These are phyloP conservation scores for Apodemus sylvaticus DNA, from an alignment of 2,113 vertebrate species.

Conservation along the genomic window DNA sequence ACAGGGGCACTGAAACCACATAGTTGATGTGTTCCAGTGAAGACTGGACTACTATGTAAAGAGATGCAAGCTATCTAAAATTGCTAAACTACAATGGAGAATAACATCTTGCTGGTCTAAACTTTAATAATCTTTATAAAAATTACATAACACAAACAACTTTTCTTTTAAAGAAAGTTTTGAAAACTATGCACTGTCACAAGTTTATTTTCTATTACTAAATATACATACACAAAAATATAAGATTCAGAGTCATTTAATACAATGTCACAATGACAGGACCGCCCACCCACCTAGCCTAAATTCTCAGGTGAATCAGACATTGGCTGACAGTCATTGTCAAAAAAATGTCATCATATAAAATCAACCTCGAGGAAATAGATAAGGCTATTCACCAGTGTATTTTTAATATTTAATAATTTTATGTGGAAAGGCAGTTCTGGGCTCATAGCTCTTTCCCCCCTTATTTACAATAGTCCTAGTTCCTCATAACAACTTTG, in stretches of 20 bases:
- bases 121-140: not conserved
- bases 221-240: not conserved
- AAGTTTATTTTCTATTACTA: conserved; percentile 4
- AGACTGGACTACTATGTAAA: not conserved
- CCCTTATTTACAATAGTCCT: not conserved
- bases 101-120: not conserved
- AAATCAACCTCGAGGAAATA: conserved; percentile 7
- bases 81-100: not conserved
- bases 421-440: not conserved
- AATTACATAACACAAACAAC: not conserved
- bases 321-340: conserved; percentile 15
- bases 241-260: not conserved
- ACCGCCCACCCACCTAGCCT: not conserved
- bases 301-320: not conserved
- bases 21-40: not conserved
- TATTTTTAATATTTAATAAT: not conserved
- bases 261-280: not conserved
- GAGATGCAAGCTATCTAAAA: not conserved
- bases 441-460: not conserved
- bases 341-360: conserved; percentile 10
- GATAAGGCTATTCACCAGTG: not conserved
- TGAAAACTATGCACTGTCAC: not conserved
- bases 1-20: not conserved
- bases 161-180: not conserved
- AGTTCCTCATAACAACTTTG: not conserved